Base-by-base conservation (phyloP, 1,140 invertebrate genomes). In the Oreohelix idahoensis region DNA sequence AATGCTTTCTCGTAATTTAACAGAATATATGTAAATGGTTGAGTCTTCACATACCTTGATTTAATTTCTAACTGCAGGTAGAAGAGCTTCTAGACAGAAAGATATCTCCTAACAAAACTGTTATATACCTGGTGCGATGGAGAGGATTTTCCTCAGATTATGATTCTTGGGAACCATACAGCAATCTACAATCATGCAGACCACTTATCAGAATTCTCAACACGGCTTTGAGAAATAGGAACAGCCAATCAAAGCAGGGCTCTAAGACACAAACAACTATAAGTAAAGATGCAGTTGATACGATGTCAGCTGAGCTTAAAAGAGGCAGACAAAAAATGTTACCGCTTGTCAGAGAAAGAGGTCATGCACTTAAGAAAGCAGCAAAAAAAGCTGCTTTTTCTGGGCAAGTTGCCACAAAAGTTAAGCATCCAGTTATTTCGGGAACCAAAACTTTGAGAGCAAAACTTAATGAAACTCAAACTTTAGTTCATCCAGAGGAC, bases 121-220 rank as follows among this genome's bases (percentile, higher is more conserved):
- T 39, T 0, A 8, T 74, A 2, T 82, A 74, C 49, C 66, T 82
- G 4, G 80, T 82, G 35, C 70, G 71, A n/a, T 82, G 80, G 80
- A 74, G 49, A 75, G 80, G 80, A 38, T 82, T 82, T 70, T 82
- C 80, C n/a, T 82, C 80, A 53, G 80, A 82, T 15, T 45, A 82
- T 75, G 80, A 82, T 82, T 82, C 80, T 17, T 82, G 80, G 80
- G 80, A 82, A 35, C 80, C 80, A 38, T 75, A 39, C 38, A 74
- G 13, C n/a, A 82, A 82, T 75, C 51, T 82, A 4, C 29, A 75
- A 53, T n/a, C 70, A 32, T 82, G 80, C 39, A 82, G 17, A 39
- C 49, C 49, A 20, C 80, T 82, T 8, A 82, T 82, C 26, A 38
- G 32, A 5, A 36, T 42, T n/a, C 58, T 58, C 35, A 82, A 82